Evolutionary conservation across 2,888 invertebrate genomes (phyloP), one percentile per base, ranked within the genome.

Genomic region (Drosophila bunnanda): DNA sequence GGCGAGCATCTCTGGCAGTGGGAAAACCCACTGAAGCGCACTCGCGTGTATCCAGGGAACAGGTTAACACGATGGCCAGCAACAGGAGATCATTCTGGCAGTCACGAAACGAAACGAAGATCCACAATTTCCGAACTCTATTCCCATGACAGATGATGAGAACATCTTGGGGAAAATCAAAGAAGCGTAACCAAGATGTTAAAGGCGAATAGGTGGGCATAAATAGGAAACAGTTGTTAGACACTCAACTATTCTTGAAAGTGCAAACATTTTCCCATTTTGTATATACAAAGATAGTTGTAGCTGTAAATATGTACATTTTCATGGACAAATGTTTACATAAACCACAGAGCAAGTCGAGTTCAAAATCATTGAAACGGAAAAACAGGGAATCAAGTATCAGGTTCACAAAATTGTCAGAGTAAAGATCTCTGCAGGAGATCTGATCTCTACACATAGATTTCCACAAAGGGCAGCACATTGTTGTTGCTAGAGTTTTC

Each of bases 21-120:
- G 41, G 65, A 74, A 54, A 74, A 55, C 65, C 56, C 62, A 74
- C 30, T 66, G 55, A 56, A 64, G 75, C 55, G 75, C 75, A 75
- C n/a, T 64, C 64, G 75, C 25, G 66, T 74, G 55, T 66, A 56
- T 36, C 75, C 54, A 38, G 38, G 34, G 61, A 72, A 69, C 73
- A 61, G 73, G 73, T 43, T 36, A 52, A 12, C 61, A 62, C 30
- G 6, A 17, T 7, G 20, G 9, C 30, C 22, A 62, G 43, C 66
- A 43, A 25, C 15, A 32, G 66, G 44, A 65, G 66, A 62, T 62
- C 38, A 12, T 22, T n/a, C 15, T n/a, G 22, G 15, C 46, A 15
- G 36, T 15, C 46, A 64, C 58, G 9, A 8, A 20, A 59, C 20
- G 22, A 22, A 9, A 25, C 25, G n/a, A 39, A 32, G 22, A 15